Percentiles rank a stretch among this genome's conserved stretches.
These are phyloP conservation scores for Tipula helvola DNA, from an alignment of 2,888 invertebrate genomes.

Conservation along the genomic window DNA sequence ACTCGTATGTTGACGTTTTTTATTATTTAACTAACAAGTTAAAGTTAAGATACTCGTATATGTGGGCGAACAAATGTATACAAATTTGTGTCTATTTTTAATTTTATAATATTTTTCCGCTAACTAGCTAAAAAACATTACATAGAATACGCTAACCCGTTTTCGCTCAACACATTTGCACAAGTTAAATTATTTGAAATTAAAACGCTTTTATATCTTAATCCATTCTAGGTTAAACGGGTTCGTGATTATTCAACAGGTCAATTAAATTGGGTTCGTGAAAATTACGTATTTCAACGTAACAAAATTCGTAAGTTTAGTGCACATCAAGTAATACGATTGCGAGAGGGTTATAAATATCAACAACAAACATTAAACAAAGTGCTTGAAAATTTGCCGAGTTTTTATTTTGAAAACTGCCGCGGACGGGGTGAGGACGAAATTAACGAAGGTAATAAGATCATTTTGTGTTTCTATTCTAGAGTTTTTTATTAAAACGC, in stretches of 20 bases:
- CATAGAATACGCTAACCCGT: background rate
- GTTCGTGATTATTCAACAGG: constrained; percentile 85
- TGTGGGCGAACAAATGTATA: background rate
- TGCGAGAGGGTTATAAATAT: constrained; percentile 89
- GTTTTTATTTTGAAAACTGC: constrained; percentile 85
- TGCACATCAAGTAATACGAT: constrained; percentile 75
- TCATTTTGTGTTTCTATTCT: background rate
- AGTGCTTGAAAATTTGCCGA: constrained; percentile 83
- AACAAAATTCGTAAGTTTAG: constrained; percentile 91
- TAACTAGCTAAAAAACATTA: background rate
- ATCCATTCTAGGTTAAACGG: constrained; percentile 59
- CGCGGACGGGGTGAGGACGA: constrained; percentile 58
- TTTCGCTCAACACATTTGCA: background rate
- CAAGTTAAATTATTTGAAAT: background rate
- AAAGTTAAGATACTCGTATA: background rate
- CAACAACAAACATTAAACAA: constrained; percentile 92
- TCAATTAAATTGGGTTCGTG: constrained; percentile 86
- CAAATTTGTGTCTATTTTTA: background rate
- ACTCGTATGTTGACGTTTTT: background rate
- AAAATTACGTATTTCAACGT: constrained; percentile 90
- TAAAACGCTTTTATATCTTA: constrained; percentile 12
- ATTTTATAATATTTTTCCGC: background rate
- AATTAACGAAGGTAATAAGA: constrained; percentile 28
- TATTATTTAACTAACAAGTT: background rate
- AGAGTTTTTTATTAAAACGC: background rate